Evolutionary conservation across 2,888 invertebrate genomes (phyloP).

Genomic region (Brachycybe producta): DNA sequence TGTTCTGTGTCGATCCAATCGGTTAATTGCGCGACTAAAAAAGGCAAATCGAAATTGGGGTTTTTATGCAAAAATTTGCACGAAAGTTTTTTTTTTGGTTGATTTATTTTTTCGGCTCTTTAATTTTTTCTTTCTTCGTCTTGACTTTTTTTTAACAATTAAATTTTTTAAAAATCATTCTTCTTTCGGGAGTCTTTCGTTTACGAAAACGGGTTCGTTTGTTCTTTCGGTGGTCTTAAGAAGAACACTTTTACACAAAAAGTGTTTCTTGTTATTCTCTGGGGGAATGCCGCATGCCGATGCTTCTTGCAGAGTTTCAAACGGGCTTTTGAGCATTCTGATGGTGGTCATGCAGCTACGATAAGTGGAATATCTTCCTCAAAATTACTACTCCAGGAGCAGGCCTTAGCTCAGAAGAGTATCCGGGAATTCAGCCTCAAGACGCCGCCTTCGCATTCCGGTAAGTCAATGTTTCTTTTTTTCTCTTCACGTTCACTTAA

Average conservation of each 20-base stretch:
- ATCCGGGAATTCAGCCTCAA: conserved; percentile 49
- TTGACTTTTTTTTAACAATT: neutral
- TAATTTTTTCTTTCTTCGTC: neutral
- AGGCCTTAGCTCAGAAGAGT: conserved; percentile 50
- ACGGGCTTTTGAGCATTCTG: neutral
- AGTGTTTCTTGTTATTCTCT: too few species aligned
- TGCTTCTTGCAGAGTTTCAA: conserved; percentile 7
- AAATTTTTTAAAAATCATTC: neutral
- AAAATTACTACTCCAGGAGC: conserved; percentile 37
- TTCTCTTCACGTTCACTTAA: neutral
- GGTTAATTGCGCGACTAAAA: too few species aligned
- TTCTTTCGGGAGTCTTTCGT: too few species aligned
- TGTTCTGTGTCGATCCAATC: too few species aligned
- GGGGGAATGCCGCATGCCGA: conserved; percentile 9
- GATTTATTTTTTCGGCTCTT: neutral
- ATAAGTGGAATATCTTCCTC: conserved; percentile 4
- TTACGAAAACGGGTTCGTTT: too few species aligned
- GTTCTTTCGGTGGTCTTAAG: too few species aligned
- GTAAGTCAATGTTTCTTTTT: neutral
- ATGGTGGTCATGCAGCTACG: conserved; percentile 1
- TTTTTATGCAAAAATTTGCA: neutral
- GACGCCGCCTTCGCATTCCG: conserved; percentile 42
- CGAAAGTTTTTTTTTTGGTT: neutral
- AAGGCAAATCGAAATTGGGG: too few species aligned
- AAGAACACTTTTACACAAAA: too few species aligned